Conservation (phyloP, 2,888 invertebrate species). For the Erpobdella octoculata region DNA sequence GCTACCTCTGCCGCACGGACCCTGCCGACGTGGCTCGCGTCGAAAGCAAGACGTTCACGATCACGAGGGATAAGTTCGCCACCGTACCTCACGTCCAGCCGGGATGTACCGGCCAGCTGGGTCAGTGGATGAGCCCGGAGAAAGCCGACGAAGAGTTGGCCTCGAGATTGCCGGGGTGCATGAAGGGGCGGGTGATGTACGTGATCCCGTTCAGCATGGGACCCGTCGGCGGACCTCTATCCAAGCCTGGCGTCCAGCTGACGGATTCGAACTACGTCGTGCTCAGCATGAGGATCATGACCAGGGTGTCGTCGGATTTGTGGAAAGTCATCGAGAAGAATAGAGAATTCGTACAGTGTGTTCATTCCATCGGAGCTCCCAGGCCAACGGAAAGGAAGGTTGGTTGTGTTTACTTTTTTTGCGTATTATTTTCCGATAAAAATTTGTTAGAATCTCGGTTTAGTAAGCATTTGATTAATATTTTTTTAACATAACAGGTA, state of each 20-base stretch:
- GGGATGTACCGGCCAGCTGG: slow-evolving; percentile 39
- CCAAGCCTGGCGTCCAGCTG: slow-evolving; percentile 41
- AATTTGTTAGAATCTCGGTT: not conserved
- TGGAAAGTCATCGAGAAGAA: slow-evolving; percentile 34
- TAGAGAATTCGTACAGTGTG: slow-evolving; percentile 40
- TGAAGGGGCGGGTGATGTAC: slow-evolving; percentile 41
- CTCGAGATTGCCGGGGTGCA: slow-evolving; percentile 31
- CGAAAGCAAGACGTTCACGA: slow-evolving; percentile 41
- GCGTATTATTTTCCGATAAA: too few species aligned
- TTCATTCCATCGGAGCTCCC: slow-evolving; percentile 41
- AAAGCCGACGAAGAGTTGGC: slow-evolving; percentile 35
- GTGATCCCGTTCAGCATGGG: slow-evolving; percentile 44
- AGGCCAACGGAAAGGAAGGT: slow-evolving; percentile 33
- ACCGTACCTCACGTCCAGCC: slow-evolving; percentile 36
- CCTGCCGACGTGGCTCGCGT: slow-evolving; percentile 43
- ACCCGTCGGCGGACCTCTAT: slow-evolving; percentile 41
- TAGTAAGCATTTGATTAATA: not conserved
- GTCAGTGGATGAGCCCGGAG: slow-evolving; percentile 41
- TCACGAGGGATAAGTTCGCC: slow-evolving; percentile 38
- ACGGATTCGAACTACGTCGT: slow-evolving; percentile 43
- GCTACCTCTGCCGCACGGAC: slow-evolving; percentile 49
- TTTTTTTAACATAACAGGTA: slow-evolving; percentile 25
- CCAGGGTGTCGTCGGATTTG: slow-evolving; percentile 36
- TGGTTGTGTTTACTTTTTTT: too few species aligned
- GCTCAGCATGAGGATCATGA: slow-evolving; percentile 42